phyloP scores from a whole-genome alignment of 2,797 vertebrate genomes.

The Chelidonichthys spinosus region DNA sequence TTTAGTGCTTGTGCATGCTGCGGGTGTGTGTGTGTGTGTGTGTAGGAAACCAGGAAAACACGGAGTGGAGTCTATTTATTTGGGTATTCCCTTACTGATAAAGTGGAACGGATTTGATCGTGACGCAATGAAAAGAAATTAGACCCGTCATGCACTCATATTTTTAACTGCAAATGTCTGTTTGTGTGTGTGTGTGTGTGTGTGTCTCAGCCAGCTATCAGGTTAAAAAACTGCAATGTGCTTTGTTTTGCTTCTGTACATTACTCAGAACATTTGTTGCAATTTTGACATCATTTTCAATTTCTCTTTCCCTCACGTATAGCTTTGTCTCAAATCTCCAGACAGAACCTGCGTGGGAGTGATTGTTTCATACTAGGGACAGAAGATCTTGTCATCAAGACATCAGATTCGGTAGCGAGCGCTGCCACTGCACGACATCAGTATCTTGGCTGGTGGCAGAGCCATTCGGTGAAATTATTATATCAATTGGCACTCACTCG shows the following conservation, averaged over 20 bases:
- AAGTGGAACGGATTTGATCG: too few species aligned
- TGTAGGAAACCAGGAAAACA: too few species aligned
- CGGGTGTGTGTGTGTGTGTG: too few species aligned
- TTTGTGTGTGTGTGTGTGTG: too few species aligned
- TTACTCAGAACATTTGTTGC: slow-evolving; percentile 3
- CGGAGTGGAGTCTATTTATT: too few species aligned
- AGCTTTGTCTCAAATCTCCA: slow-evolving; percentile 31
- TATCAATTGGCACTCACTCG: slow-evolving; percentile 70
- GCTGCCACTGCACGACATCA: slow-evolving; percentile 58
- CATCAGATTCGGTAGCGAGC: slow-evolving; percentile 47
- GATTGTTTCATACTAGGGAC: slow-evolving; percentile 55
- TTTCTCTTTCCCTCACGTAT: slow-evolving; percentile 30
- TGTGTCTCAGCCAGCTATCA: neutral
- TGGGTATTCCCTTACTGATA: too few species aligned
- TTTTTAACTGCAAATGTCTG: too few species aligned
- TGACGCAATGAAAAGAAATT: too few species aligned
- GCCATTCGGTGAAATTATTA: slow-evolving; percentile 68
- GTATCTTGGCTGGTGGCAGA: slow-evolving; percentile 69
- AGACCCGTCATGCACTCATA: too few species aligned
- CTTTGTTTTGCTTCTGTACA: slow-evolving; percentile 23
- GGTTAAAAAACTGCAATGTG: slow-evolving; percentile 21
- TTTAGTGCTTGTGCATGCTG: too few species aligned
- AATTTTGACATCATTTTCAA: slow-evolving; percentile 23
- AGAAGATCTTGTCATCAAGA: slow-evolving; percentile 75
- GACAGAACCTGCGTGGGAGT: slow-evolving; percentile 41